Percentiles rank a stretch among this genome's conserved stretches.
phyloP scores from a whole-genome alignment of 2,797 vertebrate species.

The Coracias cyanogaster region DNA sequence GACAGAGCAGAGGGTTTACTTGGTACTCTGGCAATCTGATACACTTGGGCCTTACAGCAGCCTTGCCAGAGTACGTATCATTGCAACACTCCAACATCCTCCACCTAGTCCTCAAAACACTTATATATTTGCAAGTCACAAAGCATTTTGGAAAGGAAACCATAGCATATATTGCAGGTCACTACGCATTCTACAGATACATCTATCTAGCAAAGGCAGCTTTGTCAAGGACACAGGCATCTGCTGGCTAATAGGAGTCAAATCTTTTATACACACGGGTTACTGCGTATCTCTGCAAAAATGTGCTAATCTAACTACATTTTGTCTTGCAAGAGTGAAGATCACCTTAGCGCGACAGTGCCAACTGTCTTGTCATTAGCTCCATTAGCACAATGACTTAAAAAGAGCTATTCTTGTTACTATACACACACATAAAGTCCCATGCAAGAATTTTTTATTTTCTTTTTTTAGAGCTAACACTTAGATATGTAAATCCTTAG shows the following conservation, averaged over 20 bases:
- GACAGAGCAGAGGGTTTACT: background rate
- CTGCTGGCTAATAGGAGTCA: conserved; percentile 30
- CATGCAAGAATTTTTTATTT: background rate
- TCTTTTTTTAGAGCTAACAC: background rate
- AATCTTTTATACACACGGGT: conserved; percentile 1
- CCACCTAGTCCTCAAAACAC: background rate
- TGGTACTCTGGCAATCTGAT: background rate
- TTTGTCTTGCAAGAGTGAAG: conserved; percentile 32
- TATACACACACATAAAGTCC: background rate
- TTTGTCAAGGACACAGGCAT: conserved; percentile 46
- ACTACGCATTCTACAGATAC: background rate
- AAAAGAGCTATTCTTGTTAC: background rate
- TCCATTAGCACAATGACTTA: background rate
- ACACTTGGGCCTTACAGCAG: background rate
- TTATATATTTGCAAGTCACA: background rate
- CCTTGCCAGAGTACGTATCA: background rate
- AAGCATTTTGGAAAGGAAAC: background rate
- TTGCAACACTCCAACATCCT: background rate
- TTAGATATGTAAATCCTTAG: background rate
- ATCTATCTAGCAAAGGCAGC: background rate
- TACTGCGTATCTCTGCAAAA: conserved; percentile 13
- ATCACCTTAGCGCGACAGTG: background rate
- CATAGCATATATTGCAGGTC: background rate
- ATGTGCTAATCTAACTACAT: background rate
- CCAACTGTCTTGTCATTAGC: conserved; percentile 41